Conservation (phyloP, 2,797 vertebrate species). For the Hippocampus kuda region DNA sequence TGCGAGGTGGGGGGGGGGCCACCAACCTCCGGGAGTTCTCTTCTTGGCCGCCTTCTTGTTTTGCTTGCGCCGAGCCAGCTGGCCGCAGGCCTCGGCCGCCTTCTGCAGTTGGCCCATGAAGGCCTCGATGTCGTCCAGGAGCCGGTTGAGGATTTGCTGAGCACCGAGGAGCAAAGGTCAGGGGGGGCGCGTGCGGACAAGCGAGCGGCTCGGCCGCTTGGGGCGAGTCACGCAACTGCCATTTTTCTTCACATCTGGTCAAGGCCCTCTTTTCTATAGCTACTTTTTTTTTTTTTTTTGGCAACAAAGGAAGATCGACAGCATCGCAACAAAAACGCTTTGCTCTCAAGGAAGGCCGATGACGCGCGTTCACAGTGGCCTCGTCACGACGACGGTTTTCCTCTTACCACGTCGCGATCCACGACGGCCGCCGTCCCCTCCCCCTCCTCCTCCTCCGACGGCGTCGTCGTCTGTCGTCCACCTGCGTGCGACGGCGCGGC, state of each 20-base stretch:
- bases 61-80: slow-evolving; percentile 86
- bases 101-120: slow-evolving; percentile 93
- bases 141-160: slow-evolving; percentile 96
- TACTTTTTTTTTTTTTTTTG: too few relatives aligned
- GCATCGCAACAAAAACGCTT: too few relatives aligned
- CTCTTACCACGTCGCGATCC: slow-evolving; percentile 91
- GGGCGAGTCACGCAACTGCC: too few relatives aligned
- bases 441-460: slow-evolving; percentile 41
- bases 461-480: slow-evolving; percentile 59
- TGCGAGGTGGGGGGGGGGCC: not conserved
- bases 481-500: not conserved
- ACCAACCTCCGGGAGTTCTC: slow-evolving; percentile 89
- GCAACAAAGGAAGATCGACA: too few relatives aligned
- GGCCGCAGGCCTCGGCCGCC: slow-evolving; percentile 82
- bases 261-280: too few relatives aligned
- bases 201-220: too few relatives aligned
- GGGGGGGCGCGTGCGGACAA: too few relatives aligned
- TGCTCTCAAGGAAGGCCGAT: too few relatives aligned
- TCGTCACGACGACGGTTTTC: too few relatives aligned
- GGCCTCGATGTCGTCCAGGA: slow-evolving; percentile 93
- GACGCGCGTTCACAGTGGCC: too few relatives aligned
- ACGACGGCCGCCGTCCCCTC: slow-evolving; percentile 76
- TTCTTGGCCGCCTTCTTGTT: slow-evolving; percentile 77
- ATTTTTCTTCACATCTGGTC: too few relatives aligned
- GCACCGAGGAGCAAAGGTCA: too few relatives aligned